Conservation (phyloP, 2,797 vertebrate genomes). For the Esox masquinongy region DNA sequence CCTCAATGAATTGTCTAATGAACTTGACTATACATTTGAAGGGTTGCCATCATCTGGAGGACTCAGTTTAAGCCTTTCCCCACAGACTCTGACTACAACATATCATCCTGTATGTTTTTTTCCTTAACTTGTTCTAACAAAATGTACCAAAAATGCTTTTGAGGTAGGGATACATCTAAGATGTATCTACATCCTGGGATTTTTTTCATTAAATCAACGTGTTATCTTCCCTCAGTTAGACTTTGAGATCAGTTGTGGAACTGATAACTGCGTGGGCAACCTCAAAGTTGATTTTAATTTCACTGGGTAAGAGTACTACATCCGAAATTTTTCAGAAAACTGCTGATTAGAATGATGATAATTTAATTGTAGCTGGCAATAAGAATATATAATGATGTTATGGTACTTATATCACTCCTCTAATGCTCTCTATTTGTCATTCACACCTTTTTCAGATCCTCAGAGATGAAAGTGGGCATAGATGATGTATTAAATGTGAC, state of each 20-base stretch:
- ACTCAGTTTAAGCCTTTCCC: slow-evolving; percentile 66
- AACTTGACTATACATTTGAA: slow-evolving; percentile 71
- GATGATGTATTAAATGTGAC: slow-evolving; percentile 70
- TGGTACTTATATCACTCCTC: too few species aligned
- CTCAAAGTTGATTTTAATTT: slow-evolving; percentile 78
- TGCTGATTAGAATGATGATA: not conserved
- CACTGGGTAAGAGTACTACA: slow-evolving; percentile 61
- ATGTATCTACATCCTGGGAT: too few species aligned
- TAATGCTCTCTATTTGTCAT: not conserved
- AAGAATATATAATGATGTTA: not conserved
- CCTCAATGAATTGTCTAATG: slow-evolving; percentile 70
- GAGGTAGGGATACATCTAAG: too few species aligned
- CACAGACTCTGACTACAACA: slow-evolving; percentile 40
- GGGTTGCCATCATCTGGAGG: slow-evolving; percentile 48
- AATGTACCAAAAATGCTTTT: too few species aligned
- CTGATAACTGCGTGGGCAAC: slow-evolving; percentile 74
- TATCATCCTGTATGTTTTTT: slow-evolving; percentile 57
- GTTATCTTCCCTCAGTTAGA: slow-evolving; percentile 64
- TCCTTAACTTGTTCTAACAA: not conserved
- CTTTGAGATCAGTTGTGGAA: slow-evolving; percentile 81
- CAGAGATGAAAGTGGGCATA: slow-evolving; percentile 74
- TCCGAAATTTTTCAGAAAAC: not conserved
- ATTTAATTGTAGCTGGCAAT: not conserved
- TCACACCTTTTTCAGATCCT: slow-evolving; percentile 45
- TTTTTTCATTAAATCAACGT: too few species aligned